Conservation (phyloP, 2,113 vertebrate genomes). For the Entosphenus tridentatus region DNA sequence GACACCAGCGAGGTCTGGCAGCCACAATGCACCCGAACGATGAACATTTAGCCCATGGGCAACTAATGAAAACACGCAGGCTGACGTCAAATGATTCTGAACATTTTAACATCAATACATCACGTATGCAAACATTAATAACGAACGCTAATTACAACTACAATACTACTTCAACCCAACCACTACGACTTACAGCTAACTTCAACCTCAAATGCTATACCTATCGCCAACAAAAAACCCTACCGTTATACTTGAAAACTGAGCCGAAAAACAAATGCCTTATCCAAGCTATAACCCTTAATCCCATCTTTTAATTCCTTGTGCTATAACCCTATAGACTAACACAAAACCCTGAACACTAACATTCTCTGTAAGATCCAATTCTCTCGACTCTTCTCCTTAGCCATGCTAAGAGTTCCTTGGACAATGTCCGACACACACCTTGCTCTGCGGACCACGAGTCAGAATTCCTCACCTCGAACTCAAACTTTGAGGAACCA, state of each 20-base stretch:
- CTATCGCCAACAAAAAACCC: background rate
- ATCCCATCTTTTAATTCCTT: too few species aligned
- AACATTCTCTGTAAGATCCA: background rate
- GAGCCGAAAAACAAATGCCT: background rate
- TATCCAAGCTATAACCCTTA: too few species aligned
- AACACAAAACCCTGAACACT: too few species aligned
- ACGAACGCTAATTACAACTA: too few species aligned
- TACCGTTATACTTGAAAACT: background rate
- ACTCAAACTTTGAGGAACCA: slow-evolving; percentile 95
- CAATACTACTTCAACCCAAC: too few species aligned
- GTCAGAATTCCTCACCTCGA: slow-evolving; percentile 37
- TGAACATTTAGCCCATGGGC: background rate
- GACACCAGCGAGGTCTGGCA: slow-evolving; percentile 89
- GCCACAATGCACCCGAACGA: background rate
- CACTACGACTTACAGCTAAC: too few species aligned
- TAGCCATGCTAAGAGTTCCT: background rate
- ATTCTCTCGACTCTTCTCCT: background rate
- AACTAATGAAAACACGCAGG: too few species aligned
- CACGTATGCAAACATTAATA: too few species aligned
- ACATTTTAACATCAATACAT: too few species aligned
- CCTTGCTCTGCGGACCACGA: background rate
- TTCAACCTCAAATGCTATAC: too few species aligned
- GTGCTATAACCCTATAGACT: background rate
- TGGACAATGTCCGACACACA: slow-evolving; percentile 2
- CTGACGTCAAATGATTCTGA: too few species aligned